phyloP scores from a whole-genome alignment of 2,888 invertebrate genomes.

The Caenorhabditis uteleia region DNA sequence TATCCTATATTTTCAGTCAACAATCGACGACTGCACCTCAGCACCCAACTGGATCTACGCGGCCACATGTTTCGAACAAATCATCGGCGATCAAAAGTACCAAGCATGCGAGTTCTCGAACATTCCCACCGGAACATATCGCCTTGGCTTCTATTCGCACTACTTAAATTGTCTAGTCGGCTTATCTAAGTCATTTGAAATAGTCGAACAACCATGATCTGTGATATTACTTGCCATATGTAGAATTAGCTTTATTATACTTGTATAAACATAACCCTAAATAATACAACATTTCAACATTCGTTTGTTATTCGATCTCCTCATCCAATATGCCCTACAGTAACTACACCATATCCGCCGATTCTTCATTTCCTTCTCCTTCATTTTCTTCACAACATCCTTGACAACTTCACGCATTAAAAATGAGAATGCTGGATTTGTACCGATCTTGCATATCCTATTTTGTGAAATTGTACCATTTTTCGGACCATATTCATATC shows the following conservation, averaged over 20 bases:
- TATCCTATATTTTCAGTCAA: conserved; percentile 17
- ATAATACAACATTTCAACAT: too few relatives aligned
- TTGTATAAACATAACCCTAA: too few relatives aligned
- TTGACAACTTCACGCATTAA: conserved; percentile 1
- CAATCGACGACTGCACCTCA: conserved; percentile 44
- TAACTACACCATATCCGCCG: conserved; percentile 22
- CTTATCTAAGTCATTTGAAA: conserved; percentile 42
- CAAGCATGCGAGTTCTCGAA: conserved; percentile 52
- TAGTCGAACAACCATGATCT: conserved; percentile 35
- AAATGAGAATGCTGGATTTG: background rate
- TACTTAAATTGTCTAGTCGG: conserved; percentile 47
- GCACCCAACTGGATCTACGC: conserved; percentile 44
- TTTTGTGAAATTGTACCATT: background rate
- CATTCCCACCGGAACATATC: conserved; percentile 55
- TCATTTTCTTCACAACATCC: too few relatives aligned
- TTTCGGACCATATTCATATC: conserved; percentile 32
- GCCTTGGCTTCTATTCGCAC: conserved; percentile 47
- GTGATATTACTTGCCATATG: too few relatives aligned
- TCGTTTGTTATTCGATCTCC: too few relatives aligned
- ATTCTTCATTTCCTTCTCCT: background rate
- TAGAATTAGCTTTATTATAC: too few relatives aligned
- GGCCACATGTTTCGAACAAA: conserved; percentile 41
- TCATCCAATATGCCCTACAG: conserved; percentile 29
- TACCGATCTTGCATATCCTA: background rate
- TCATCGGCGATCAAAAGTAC: conserved; percentile 29